A percentile compares a stretch with the other conserved stretches of the same genome.
Evolutionary conservation across 1,140 invertebrate species (phyloP).

Genomic region (Aphidius gifuensis): DNA sequence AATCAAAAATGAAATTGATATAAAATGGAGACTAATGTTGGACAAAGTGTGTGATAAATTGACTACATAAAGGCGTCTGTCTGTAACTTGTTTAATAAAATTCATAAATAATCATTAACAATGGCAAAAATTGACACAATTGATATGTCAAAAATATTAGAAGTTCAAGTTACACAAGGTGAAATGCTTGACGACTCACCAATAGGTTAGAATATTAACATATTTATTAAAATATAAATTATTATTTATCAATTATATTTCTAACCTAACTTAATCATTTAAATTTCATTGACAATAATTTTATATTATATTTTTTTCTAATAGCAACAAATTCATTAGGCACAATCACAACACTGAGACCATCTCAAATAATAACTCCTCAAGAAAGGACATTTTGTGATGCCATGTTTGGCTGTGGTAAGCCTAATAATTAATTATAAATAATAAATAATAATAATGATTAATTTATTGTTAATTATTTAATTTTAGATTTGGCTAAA

Average conservation of each 20-base stretch:
- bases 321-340: not conserved
- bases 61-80: too few relatives aligned
- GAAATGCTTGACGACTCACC: conserved; percentile 23
- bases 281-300: too few relatives aligned
- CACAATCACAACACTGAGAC: not conserved
- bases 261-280: not conserved
- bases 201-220: conserved; percentile 1
- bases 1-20: too few relatives aligned
- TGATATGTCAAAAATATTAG: conserved; percentile 51
- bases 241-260: too few relatives aligned
- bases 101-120: not conserved
- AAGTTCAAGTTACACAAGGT: conserved; percentile 48
- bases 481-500: conserved; percentile 47
- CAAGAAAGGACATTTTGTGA: conserved; percentile 4
- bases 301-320: not conserved
- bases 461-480: not conserved
- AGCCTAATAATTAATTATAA: not conserved
- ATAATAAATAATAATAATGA: not conserved
- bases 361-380: conserved; percentile 4
- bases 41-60: too few relatives aligned
- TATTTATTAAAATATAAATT: not conserved
- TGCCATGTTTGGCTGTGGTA: conserved; percentile 4
- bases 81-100: not conserved
- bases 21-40: too few relatives aligned
- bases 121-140: conserved; percentile 27